Evolutionary conservation across 2,113 vertebrate genomes (phyloP), one percentile per base, ranked within the genome.

Genomic region (Sinocyclocheilus maitianheensis): DNA sequence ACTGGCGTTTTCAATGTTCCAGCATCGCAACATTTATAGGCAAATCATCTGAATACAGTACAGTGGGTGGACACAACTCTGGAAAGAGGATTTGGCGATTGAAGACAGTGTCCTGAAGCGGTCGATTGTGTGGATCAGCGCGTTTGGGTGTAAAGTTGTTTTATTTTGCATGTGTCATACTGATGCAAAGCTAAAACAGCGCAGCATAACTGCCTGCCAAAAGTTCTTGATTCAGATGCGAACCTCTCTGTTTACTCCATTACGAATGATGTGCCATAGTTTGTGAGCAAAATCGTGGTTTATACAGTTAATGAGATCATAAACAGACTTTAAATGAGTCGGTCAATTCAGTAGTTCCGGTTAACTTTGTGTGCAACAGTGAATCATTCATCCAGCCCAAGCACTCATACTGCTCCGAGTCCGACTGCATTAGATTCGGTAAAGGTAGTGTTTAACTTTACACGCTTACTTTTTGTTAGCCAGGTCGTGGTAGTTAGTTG

Each of bases 1-100:
- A 58, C 58, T 85, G 69, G 88, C 83, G 78, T 82, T 86, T 88
- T 89, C 82, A 85, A 85, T 67, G 88, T 78, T 84, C n/a, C 37
- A 60, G 51, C 24, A 81, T 86, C 63, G 80, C 80, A 34, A 71
- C 63, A 53, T 69, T 71, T 82, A 8, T 71, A 67, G 16, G 3
- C 24, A 24, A 82, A 82, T 69, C 80, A 14, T 30, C 40, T 53
- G 16, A 69, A 43, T 51, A 71, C n/a, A 11, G 16, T 30, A 69
- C 4, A 34, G 63, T 22, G 18, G 40, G 14, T 34, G 63, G 26
- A 82, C 30, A 51, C 24, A 37, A 69, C 40, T 82, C 11, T 34
- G 26, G n/a, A 67, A 48, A 20, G 63, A 22, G 9, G 63, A 82
- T 71, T 71, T 81, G n/a, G 24, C 13, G 62, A 53, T 18, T 11